Evolutionary conservation across 2,888 invertebrate species (phyloP).

Genomic region (Eristalinus sepulchralis): DNA sequence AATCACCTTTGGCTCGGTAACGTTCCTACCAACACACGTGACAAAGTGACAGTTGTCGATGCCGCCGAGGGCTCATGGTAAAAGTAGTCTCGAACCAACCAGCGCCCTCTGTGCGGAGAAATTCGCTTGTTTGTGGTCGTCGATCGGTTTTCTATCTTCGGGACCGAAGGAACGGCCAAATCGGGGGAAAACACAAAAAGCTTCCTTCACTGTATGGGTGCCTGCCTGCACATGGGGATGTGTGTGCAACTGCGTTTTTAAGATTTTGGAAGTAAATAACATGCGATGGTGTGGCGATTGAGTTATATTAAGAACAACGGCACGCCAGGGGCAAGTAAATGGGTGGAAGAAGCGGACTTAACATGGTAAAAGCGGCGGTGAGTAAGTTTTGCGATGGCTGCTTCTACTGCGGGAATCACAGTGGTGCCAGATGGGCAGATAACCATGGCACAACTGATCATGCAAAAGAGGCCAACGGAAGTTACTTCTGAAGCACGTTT

Average conservation of each 20-base stretch:
- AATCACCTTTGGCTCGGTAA: slow-evolving; percentile 31
- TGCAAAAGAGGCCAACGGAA: not conserved
- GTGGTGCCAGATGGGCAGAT: slow-evolving; percentile 1
- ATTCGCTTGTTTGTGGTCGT: slow-evolving; percentile 57
- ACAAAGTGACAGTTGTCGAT: slow-evolving; percentile 50
- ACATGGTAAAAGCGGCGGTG: slow-evolving; percentile 21
- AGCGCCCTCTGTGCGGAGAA: slow-evolving; percentile 53
- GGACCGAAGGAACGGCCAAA: slow-evolving; percentile 9
- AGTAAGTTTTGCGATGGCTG: not conserved
- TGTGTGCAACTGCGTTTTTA: slow-evolving; percentile 70
- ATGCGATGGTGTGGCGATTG: slow-evolving; percentile 52
- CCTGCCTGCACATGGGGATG: slow-evolving; percentile 43
- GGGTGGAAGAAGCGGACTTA: slow-evolving; percentile 21
- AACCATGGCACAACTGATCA: not conserved
- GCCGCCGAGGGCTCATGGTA: slow-evolving; percentile 34
- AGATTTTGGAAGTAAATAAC: slow-evolving; percentile 66
- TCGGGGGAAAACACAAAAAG: slow-evolving; percentile 34
- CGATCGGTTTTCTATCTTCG: slow-evolving; percentile 47
- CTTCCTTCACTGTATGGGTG: slow-evolving; percentile 32
- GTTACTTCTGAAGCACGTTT: not conserved
- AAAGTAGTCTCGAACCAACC: slow-evolving; percentile 24
- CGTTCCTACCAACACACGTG: slow-evolving; percentile 31
- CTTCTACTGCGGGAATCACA: not conserved
- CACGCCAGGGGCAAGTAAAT: slow-evolving; percentile 37
- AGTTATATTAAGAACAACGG: slow-evolving; percentile 60